Percentiles rank a stretch among this genome's conserved stretches.
phyloP scores from a whole-genome alignment of 2,888 invertebrate species.

The Idaea aversata region DNA sequence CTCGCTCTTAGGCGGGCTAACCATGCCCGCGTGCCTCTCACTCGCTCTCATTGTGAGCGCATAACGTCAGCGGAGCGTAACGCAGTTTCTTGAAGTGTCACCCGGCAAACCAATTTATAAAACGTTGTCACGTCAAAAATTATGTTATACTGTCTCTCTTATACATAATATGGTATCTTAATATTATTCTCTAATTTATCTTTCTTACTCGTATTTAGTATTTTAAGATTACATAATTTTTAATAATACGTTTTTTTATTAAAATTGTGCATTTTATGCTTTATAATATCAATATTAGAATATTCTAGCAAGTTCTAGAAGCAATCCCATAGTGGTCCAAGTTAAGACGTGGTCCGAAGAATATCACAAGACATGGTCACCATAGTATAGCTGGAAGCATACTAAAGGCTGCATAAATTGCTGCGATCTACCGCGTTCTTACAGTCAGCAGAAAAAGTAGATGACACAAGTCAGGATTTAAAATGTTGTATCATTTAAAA shows the following conservation, averaged over 20 bases:
- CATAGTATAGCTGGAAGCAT: not conserved
- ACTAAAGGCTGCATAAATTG: not conserved
- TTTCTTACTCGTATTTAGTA: constrained; percentile 30
- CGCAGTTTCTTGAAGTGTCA: too few relatives aligned
- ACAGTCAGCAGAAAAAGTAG: too few relatives aligned
- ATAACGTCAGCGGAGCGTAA: too few relatives aligned
- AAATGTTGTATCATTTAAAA: too few relatives aligned
- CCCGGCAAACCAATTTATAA: too few relatives aligned
- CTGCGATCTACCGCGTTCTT: not conserved
- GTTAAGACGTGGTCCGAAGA: constrained; percentile 31
- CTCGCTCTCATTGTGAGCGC: too few relatives aligned
- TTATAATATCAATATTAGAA: constrained; percentile 13
- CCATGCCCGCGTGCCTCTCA: too few relatives aligned
- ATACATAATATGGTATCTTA: not conserved
- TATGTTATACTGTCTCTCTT: constrained; percentile 27
- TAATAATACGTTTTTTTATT: constrained; percentile 17
- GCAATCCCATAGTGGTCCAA: constrained; percentile 36
- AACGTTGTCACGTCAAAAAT: too few relatives aligned
- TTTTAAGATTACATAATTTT: constrained; percentile 7
- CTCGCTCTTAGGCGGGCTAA: too few relatives aligned
- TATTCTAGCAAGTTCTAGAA: constrained; percentile 28
- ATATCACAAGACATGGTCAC: constrained; percentile 23
- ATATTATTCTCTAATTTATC: constrained; percentile 8
- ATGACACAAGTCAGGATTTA: not conserved
- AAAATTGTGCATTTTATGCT: constrained; percentile 42